Evolutionary conservation across 2,888 invertebrate genomes (phyloP).

Genomic region (Lasius fuliginosus): DNA sequence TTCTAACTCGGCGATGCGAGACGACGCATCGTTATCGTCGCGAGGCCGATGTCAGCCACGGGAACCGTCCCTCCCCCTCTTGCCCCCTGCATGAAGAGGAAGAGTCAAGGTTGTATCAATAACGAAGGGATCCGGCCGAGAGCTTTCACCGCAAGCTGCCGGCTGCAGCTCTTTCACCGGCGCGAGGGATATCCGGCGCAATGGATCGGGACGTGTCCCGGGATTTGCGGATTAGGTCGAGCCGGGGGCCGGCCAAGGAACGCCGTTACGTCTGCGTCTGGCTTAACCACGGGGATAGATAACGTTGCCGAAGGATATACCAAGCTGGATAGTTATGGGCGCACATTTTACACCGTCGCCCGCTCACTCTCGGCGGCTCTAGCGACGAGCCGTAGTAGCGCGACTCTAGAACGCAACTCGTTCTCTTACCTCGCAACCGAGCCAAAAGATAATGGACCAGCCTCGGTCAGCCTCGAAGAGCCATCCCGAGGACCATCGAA

Average conservation of each 20-base stretch:
- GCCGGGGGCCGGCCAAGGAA: constrained; percentile 58
- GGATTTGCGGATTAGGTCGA: constrained; percentile 76
- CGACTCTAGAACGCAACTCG: constrained; percentile 19
- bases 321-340: constrained; percentile 69
- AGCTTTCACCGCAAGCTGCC: constrained; percentile 43
- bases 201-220: constrained; percentile 72
- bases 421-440: constrained; percentile 21
- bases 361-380: constrained; percentile 11
- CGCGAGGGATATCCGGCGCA: constrained; percentile 66
- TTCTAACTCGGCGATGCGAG: constrained; percentile 21
- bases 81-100: background rate
- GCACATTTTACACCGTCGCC: constrained; percentile 59
- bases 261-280: constrained; percentile 71
- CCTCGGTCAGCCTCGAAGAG: constrained; percentile 18
- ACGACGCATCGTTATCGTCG: constrained; percentile 38
- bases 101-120: constrained; percentile 62
- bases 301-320: constrained; percentile 70
- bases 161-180: constrained; percentile 53
- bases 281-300: constrained; percentile 75
- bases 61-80: no score
- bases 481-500: constrained; percentile 32
- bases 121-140: constrained; percentile 48
- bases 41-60: background rate
- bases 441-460: constrained; percentile 49
- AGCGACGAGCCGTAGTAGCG: background rate